These are phyloP conservation scores for Pangasius sanitwongsei DNA, from an alignment of 2,797 vertebrate genomes.

Conservation along the genomic window DNA sequence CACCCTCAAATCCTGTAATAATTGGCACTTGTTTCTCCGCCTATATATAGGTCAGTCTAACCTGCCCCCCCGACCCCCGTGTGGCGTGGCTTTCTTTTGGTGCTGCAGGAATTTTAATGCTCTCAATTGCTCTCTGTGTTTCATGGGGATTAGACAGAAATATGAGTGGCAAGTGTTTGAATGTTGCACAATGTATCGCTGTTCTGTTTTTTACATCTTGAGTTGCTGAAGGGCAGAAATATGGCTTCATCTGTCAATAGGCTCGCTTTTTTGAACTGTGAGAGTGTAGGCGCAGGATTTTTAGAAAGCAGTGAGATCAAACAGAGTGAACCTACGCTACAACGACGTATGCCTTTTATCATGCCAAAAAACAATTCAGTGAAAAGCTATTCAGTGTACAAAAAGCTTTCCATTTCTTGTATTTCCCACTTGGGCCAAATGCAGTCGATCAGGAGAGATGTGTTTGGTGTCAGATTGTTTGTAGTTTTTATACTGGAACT, in stretches of 20 bases:
- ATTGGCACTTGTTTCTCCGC: conserved; percentile 54
- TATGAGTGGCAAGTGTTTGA: conserved; percentile 56
- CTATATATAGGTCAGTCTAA: conserved; percentile 62
- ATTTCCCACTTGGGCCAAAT: neutral
- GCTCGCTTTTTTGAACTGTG: neutral
- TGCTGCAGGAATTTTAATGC: conserved; percentile 72
- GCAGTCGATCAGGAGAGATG: neutral
- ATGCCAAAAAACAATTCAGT: neutral
- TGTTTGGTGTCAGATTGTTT: neutral
- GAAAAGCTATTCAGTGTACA: neutral
- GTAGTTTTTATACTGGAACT: neutral
- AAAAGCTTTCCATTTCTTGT: neutral
- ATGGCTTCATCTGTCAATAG: conserved; percentile 36
- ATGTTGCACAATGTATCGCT: conserved; percentile 50
- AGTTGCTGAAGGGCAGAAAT: neutral
- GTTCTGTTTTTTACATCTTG: conserved; percentile 27
- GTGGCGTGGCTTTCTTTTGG: conserved; percentile 56
- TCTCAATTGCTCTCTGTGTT: conserved; percentile 65
- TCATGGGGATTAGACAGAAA: conserved; percentile 68
- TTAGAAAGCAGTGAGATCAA: neutral
- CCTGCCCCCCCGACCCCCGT: conserved; percentile 55
- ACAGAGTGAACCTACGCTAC: neutral
- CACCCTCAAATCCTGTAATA: conserved; percentile 59
- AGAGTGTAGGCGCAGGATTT: conserved; percentile 18
- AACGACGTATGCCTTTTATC: conserved; percentile 17